Evolutionary conservation across 2,113 vertebrate genomes (phyloP).

Genomic region (Scomber japonicus): DNA sequence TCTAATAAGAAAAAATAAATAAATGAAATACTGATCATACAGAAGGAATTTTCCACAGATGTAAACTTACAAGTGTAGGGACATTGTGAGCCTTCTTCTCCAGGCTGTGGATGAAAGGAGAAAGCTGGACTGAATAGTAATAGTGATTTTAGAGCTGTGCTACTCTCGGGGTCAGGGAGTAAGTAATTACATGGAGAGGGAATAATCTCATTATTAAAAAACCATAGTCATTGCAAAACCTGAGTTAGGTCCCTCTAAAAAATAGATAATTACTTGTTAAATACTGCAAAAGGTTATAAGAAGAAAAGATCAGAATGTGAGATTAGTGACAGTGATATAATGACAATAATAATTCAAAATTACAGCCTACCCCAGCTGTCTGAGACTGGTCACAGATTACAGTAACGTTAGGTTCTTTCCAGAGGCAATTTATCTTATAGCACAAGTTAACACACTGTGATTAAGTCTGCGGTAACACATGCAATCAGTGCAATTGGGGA

Average conservation of each 20-base stretch:
- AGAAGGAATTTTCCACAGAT: no score
- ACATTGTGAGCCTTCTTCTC: neutral
- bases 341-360: slow-evolving; percentile 51
- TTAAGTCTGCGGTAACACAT: slow-evolving; percentile 42
- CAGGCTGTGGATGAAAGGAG: slow-evolving; percentile 14
- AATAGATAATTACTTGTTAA: slow-evolving; percentile 47
- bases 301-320: slow-evolving; percentile 35
- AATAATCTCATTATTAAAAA: slow-evolving; percentile 51
- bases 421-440: slow-evolving; percentile 54
- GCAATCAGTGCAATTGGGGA: slow-evolving; percentile 37
- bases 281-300: slow-evolving; percentile 31
- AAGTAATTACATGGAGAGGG: slow-evolving; percentile 51
- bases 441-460: slow-evolving; percentile 45
- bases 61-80: neutral
- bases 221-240: slow-evolving; percentile 31
- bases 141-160: slow-evolving; percentile 23
- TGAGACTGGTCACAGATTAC: slow-evolving; percentile 54
- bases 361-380: slow-evolving; percentile 19
- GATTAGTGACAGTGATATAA: slow-evolving; percentile 56
- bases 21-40: no score
- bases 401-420: slow-evolving; percentile 52
- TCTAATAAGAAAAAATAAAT: no score
- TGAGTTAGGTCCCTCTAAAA: slow-evolving; percentile 17
- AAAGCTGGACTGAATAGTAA: slow-evolving; percentile 33
- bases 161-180: slow-evolving; percentile 33